Base-by-base conservation (phyloP, 2,888 invertebrate species). In the Rhingia campestris region DNA sequence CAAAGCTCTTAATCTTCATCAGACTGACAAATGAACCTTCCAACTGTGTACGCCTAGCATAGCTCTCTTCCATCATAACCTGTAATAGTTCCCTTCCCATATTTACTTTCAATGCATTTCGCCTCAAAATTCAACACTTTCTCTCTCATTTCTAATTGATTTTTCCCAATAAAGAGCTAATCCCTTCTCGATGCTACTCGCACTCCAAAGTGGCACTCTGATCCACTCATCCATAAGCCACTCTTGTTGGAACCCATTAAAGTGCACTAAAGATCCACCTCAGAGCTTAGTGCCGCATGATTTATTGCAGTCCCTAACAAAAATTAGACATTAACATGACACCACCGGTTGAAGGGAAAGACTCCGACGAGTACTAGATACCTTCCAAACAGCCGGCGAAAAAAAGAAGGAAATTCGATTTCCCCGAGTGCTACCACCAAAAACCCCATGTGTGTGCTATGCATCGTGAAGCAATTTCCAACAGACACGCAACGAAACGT, bases 401-500 rank as follows among this genome's bases (percentile, higher is more conserved):
- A 33, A 7, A 30, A 39, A 58, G 45, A 49, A 54, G 45, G 49
- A 67, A 32, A 81, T 73, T 81, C 66, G 81, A 67, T 77, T 77
- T 77, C 72, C 77, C 77, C 22, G 7, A 66, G 61, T 70, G 61
- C 53, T 58, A 14, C 10, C 6, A 39, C 35, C 22, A 45, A 59
- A 64, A 64, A 56, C n/a, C 49, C 4, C 33, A 45, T 74, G 39
- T 41, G 7, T 58, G 41, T 66, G 66, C 14, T 35, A 30, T 45
- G 12, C 64, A 47, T 22, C 35, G 30, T 22, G 22, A 22, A 72
- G 53, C 72, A 72, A 81, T 81, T 72, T 81, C 49, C 45, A 54
- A 45, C 59, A 81, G 49, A 61, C 77, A 81, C 51, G 81, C 67
- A 72, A 77, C 49, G 53, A 35, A 72, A 81, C 77, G 72, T 81